Conservation (phyloP, 2,888 invertebrate species). For the Tipula helvola region DNA sequence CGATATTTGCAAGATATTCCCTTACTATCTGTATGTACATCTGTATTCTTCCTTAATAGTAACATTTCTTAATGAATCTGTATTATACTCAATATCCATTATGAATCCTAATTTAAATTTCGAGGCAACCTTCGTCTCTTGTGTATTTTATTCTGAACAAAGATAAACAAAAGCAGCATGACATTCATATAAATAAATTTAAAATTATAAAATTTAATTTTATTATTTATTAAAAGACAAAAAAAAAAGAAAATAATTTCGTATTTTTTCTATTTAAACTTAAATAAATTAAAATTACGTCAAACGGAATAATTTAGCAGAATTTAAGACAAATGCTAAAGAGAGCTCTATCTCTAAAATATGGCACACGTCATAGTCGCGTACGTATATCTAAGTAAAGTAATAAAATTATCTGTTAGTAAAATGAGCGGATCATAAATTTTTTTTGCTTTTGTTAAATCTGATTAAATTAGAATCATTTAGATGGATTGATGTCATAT, state of each 20-base stretch:
- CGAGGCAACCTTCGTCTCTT: neutral
- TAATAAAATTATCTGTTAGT: neutral
- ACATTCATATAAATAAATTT: neutral
- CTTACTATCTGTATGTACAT: neutral
- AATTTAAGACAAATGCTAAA: neutral
- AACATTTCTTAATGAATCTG: neutral
- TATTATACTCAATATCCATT: neutral
- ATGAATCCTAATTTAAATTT: neutral
- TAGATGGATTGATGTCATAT: neutral
- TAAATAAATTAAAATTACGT: neutral
- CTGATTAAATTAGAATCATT: conserved; percentile 4
- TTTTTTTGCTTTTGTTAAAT: neutral
- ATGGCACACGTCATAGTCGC: neutral
- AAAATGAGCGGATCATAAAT: neutral
- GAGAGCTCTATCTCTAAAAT: neutral
- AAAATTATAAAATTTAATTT: neutral
- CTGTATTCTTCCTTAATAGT: neutral
- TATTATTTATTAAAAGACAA: neutral
- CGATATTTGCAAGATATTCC: neutral
- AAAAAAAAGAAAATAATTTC: neutral
- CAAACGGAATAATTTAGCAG: neutral
- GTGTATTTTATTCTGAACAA: neutral
- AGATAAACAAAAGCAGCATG: neutral
- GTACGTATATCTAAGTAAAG: neutral
- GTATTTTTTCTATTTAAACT: neutral